phyloP scores from a whole-genome alignment of 2,113 vertebrate species.

The Murina feae region DNA sequence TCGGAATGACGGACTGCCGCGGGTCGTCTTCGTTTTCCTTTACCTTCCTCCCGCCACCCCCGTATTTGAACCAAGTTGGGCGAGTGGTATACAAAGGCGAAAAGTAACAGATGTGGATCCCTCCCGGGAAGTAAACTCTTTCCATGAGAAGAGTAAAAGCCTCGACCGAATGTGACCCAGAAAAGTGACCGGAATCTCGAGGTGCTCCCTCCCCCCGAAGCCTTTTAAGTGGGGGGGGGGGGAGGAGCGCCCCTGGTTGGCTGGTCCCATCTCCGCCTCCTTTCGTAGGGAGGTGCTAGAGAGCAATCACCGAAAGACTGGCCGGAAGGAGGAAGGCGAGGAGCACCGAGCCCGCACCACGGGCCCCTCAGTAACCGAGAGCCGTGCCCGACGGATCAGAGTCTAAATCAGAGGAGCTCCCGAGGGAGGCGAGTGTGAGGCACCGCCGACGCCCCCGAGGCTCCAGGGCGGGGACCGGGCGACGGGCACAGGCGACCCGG shows the following conservation, averaged over 20 bases:
- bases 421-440: not conserved
- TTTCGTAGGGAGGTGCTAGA: slow-evolving; percentile 39
- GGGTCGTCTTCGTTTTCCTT: not conserved
- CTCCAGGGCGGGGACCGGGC: not conserved
- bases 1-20: not conserved
- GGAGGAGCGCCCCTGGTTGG: not conserved
- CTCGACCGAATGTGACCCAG: not conserved
- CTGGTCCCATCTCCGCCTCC: not conserved
- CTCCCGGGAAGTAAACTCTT: not conserved
- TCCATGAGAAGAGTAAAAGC: not conserved
- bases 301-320: slow-evolving; percentile 24
- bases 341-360: not conserved
- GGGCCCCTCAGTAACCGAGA: not conserved
- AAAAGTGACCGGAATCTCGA: not conserved
- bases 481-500: too few species aligned
- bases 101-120: slow-evolving; percentile 25
- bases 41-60: not conserved
- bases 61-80: not conserved
- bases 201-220: not conserved
- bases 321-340: slow-evolving; percentile 50
- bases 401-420: not conserved
- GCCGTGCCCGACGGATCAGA: too few species aligned
- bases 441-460: not conserved
- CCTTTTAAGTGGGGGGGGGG: not conserved
- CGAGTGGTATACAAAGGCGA: not conserved